These are phyloP conservation scores for Oryzias curvinotus DNA, from an alignment of 2,113 vertebrate species.

Conservation along the genomic window DNA sequence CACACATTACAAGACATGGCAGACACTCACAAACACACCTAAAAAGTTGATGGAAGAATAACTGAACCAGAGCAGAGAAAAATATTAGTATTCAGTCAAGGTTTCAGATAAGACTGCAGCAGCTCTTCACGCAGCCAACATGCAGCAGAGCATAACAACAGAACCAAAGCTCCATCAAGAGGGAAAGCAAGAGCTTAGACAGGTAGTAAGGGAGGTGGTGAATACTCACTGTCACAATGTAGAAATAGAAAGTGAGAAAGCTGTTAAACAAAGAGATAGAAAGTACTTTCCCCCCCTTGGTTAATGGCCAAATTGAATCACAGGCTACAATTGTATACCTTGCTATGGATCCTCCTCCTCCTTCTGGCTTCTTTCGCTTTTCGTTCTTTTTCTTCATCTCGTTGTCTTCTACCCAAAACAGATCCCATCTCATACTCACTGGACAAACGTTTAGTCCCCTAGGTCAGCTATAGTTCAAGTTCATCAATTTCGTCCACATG, in stretches of 20 bases:
- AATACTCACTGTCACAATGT: conserved; percentile 20
- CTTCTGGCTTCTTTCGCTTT: conserved; percentile 67
- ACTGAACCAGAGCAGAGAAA: conserved; percentile 47
- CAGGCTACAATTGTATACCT: conserved; percentile 73
- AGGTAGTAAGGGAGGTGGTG: conserved; percentile 41
- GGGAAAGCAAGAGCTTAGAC: conserved; percentile 24
- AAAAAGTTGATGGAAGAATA: conserved; percentile 11
- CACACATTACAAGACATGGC: conserved; percentile 11
- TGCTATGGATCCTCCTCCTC: conserved; percentile 80
- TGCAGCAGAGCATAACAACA: conserved; percentile 68
- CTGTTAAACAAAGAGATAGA: conserved; percentile 1
- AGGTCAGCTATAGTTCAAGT: conserved; percentile 63
- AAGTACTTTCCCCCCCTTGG: background rate
- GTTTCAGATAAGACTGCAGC: conserved; percentile 69
- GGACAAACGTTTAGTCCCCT: conserved; percentile 38
- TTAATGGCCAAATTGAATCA: conserved; percentile 24
- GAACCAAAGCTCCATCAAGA: conserved; percentile 28
- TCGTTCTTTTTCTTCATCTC: conserved; percentile 66
- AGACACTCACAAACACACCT: conserved; percentile 14
- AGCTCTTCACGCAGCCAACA: conserved; percentile 65
- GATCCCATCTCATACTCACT: conserved; percentile 76
- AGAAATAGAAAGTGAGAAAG: conserved; percentile 28
- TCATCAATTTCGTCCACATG: conserved; percentile 70
- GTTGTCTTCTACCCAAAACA: conserved; percentile 75
- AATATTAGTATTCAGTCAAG: conserved; percentile 72